A percentile compares a stretch with the other conserved stretches of the same genome.
These are phyloP conservation scores for Melieria crassipennis DNA, from an alignment of 2,888 invertebrate genomes.

Conservation along the genomic window DNA sequence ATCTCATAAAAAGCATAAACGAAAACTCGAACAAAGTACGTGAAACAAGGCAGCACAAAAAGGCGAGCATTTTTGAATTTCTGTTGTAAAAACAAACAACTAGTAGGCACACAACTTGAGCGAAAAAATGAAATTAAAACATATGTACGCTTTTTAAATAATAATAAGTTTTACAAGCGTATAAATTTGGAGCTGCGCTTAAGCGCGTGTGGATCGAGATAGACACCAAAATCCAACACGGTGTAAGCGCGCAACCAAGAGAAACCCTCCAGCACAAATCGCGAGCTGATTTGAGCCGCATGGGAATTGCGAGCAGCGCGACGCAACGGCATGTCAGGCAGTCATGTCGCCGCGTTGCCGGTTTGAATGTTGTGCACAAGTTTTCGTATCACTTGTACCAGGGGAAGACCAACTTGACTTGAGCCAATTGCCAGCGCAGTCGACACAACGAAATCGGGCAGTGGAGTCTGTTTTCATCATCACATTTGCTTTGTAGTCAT, in stretches of 20 bases:
- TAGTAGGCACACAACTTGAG: too few species aligned
- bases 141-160: conserved; percentile 11
- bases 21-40: conserved; percentile 22
- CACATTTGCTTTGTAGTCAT: too few species aligned
- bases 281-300: conserved; percentile 10
- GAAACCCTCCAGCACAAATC: conserved; percentile 2
- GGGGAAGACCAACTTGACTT: too few species aligned
- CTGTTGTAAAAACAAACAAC: too few species aligned
- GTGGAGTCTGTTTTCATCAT: too few species aligned
- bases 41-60: neutral
- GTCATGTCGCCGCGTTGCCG: too few species aligned
- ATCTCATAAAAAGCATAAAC: conserved; percentile 8
- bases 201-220: neutral
- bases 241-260: neutral
- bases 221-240: neutral
- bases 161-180: conserved; percentile 1
- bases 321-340: neutral
- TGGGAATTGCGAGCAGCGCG: conserved; percentile 4
- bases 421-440: too few species aligned
- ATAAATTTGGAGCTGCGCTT: neutral
- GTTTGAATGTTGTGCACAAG: too few species aligned
- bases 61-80: too few species aligned
- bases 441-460: too few species aligned
- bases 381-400: too few species aligned
- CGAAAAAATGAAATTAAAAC: too few species aligned